Evolutionary conservation across 2,113 vertebrate species (phyloP).

Genomic region (Elachura formosa): DNA sequence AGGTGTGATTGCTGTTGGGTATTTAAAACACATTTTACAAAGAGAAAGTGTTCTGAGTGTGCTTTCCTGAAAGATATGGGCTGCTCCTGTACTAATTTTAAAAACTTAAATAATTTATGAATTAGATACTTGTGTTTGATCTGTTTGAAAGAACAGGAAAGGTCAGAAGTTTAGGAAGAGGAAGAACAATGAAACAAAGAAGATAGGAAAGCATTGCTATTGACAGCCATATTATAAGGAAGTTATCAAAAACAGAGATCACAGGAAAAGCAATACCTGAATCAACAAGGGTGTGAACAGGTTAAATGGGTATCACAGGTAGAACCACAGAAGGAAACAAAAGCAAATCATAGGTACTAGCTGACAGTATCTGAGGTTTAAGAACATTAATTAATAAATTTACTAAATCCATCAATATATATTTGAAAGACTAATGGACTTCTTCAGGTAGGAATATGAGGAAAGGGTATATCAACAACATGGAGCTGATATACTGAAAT

Average conservation of each 20-base stretch:
- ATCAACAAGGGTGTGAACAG: neutral
- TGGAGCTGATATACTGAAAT: neutral
- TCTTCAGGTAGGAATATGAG: neutral
- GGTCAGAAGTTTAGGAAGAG: neutral
- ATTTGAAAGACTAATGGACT: neutral
- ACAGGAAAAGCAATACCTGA: neutral
- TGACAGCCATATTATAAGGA: neutral
- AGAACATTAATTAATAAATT: neutral
- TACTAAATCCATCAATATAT: neutral
- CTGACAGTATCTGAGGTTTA: neutral
- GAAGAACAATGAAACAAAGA: neutral
- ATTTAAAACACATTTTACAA: neutral
- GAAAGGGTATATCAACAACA: neutral
- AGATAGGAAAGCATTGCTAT: neutral
- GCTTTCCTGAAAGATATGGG: neutral
- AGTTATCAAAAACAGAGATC: neutral
- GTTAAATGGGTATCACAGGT: neutral
- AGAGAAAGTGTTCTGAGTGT: neutral
- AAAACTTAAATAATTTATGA: neutral
- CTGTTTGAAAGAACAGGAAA: neutral
- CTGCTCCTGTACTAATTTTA: neutral
- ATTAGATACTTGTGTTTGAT: neutral
- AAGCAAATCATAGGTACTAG: neutral
- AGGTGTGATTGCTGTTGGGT: neutral
- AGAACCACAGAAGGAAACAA: neutral